Base-by-base conservation (phyloP, 2,113 vertebrate genomes). In the Dipodomys stephensi region DNA sequence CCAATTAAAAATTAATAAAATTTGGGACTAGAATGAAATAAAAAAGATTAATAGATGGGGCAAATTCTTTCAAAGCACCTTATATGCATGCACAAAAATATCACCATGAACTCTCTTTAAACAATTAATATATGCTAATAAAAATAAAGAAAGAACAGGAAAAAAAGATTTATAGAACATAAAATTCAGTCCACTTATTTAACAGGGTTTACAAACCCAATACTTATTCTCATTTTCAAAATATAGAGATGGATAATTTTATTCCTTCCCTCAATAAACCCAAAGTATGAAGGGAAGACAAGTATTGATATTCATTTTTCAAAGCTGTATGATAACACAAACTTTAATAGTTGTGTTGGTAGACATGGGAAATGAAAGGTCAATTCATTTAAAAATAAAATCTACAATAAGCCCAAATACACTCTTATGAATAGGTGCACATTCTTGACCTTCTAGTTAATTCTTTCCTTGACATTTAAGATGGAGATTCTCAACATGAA, bases 241-340 rank as follows among this genome's bases (percentile, higher is more conserved):
- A 79, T 28, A 19, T 7, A 35, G 4, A 84, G 9, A 57, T 19
- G 9, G 8, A 44, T 39, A 39, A 35, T 65, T 7, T 15, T 4
- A 0, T 7, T n/a, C 2, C 83, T 27, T 0, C 0, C 0, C 35
- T 78, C 53, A 32, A 57, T 15, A 88, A 53, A 1, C 1, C 62
- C 8, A 78, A 28, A 57, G 39, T 89, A 22, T 65, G 67, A 18
- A 69, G 5, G 2, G 8, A 93, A 87, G 10, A 16, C 32, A 93
- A 76, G 0, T 35, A 39, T 27, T 67, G 7, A 62, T 74, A 44
- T 19, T 39, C 7, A 4, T 0, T 2, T 6, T 10, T 9, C 8
- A 57, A 32, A 78, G 12, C 0, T 15, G 1, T 57, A 60, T 44
- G 28, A n/a, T 10, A 74, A 44, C 53, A 3, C 72, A 67, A 60